Conservation (phyloP, 2,113 vertebrate species). For the Pica pica region DNA sequence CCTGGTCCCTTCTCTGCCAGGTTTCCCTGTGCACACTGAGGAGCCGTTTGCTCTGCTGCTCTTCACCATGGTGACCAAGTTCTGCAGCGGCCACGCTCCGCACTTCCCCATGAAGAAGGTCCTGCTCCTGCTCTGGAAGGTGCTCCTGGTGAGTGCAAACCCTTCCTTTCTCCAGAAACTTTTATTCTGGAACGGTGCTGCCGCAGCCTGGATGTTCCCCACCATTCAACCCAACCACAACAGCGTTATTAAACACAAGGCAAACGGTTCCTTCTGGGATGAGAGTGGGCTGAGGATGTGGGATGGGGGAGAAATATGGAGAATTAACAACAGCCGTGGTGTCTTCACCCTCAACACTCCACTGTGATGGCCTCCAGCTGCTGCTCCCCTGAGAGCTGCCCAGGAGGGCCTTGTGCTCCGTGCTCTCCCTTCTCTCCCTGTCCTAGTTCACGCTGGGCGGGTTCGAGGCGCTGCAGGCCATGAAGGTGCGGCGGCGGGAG, state of each 20-base stretch:
- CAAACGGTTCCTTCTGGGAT: neutral
- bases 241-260: accelerated
- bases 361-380: accelerated
- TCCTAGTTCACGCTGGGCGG: conserved; percentile 91
- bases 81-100: conserved; percentile 93
- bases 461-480: conserved; percentile 86
- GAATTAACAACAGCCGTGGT: accelerated
- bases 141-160: conserved; percentile 81
- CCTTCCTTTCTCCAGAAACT: neutral
- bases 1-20: conserved; percentile 51
- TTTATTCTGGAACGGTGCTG: accelerated
- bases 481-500: conserved; percentile 82
- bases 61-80: conserved; percentile 96
- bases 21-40: conserved; percentile 82
- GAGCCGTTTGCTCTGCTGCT: conserved; percentile 92
- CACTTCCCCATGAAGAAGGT: conserved; percentile 99
- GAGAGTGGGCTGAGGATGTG: neutral
- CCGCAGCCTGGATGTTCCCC: neutral
- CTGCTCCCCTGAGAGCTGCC: neutral
- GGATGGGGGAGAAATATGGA: neutral
- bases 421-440: neutral
- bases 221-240: accelerated
- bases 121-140: conserved; percentile 94
- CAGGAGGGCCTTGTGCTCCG: accelerated
- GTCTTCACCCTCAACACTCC: neutral